Conservation (phyloP, 2,797 vertebrate species). For the Channallabes apus region DNA sequence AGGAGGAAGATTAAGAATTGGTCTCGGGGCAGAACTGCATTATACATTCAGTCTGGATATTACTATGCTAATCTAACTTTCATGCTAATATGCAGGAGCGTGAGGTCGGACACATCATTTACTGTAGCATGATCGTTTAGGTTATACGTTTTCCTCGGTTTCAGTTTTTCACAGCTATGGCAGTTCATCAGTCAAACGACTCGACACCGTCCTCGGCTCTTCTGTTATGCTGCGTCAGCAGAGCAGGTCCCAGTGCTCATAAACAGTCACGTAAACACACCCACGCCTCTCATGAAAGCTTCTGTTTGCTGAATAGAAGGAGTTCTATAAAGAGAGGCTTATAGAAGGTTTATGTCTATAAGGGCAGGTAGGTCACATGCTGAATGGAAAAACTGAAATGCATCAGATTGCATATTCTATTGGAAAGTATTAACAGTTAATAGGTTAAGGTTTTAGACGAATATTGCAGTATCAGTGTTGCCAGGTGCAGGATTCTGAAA, state of each 20-base stretch:
- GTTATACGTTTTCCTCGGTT: not conserved
- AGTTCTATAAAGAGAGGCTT: not conserved
- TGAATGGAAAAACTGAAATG: not conserved
- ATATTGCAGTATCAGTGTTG: not conserved
- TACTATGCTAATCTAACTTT: slow-evolving; percentile 60
- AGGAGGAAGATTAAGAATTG: slow-evolving; percentile 58
- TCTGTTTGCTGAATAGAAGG: not conserved
- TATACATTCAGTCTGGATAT: slow-evolving; percentile 44
- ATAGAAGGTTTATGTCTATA: not conserved
- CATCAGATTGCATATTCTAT: not conserved
- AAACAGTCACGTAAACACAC: slow-evolving; percentile 31
- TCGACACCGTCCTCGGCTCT: slow-evolving; percentile 7
- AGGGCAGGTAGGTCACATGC: not conserved
- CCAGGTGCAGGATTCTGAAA: not conserved
- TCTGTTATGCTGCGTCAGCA: slow-evolving; percentile 36
- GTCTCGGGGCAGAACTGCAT: slow-evolving; percentile 56
- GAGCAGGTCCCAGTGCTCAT: slow-evolving; percentile 18
- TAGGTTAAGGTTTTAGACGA: not conserved
- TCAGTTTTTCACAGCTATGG: not conserved
- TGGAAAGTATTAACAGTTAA: not conserved
- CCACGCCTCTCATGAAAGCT: slow-evolving; percentile 4
- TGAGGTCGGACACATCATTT: not conserved
- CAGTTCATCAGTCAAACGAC: slow-evolving; percentile 1
- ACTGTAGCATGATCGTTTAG: slow-evolving; percentile 11
- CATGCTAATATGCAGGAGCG: slow-evolving; percentile 55